Evolutionary conservation across 2,797 vertebrate genomes (phyloP).

Genomic region (Trematomus bernacchii): DNA sequence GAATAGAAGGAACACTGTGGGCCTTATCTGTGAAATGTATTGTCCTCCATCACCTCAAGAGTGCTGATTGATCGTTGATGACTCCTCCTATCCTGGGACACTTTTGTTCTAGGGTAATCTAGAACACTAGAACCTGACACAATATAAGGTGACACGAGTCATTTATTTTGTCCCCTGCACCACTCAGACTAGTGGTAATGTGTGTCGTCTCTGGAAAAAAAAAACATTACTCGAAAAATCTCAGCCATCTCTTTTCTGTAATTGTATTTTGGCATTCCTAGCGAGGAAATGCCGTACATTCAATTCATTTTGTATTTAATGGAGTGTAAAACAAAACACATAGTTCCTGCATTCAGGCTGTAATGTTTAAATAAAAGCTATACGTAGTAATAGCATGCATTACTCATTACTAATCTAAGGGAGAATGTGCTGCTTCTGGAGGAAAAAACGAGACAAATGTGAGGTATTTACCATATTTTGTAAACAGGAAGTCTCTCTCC

Average conservation of each 20-base stretch:
- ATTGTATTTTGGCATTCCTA: not conserved
- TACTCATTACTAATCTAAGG: too few species aligned
- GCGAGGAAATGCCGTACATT: not conserved
- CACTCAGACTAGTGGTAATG: not conserved
- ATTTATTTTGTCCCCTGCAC: not conserved
- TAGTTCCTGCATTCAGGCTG: not conserved
- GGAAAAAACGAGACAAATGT: not conserved
- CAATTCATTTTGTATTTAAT: not conserved
- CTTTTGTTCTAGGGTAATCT: not conserved
- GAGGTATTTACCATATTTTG: not conserved
- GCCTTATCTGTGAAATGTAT: not conserved
- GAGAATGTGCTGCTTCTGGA: not conserved
- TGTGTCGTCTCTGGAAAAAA: not conserved
- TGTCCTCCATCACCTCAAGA: not conserved
- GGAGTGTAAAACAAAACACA: not conserved
- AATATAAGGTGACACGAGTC: not conserved
- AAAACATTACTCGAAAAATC: not conserved
- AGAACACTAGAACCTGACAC: not conserved
- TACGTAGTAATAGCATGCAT: too few species aligned
- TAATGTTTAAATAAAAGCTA: not conserved
- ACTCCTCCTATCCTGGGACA: not conserved
- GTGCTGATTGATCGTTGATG: not conserved
- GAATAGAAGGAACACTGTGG: not conserved
- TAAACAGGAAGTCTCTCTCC: not conserved
- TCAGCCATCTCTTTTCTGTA: not conserved